Evolutionary conservation across 92 coral and sea anemone species (phyloP).

Genomic region (Porites cylindrica): DNA sequence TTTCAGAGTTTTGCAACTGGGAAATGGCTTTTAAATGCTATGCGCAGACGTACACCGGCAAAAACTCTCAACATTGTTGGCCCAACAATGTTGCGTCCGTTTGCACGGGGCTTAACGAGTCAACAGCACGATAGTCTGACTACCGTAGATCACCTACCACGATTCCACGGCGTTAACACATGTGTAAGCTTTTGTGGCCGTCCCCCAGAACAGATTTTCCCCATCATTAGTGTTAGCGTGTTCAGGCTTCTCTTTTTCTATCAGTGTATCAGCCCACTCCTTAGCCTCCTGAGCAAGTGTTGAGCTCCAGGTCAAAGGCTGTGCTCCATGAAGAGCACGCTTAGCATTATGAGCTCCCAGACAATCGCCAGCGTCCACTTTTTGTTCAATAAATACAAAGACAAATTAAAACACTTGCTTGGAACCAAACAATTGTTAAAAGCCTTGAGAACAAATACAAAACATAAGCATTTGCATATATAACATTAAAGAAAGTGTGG

Average conservation of each 20-base stretch:
- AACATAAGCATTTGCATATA: neutral
- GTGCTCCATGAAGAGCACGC: slow-evolving; percentile 67
- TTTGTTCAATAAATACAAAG: too few species aligned
- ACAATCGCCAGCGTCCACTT: slow-evolving; percentile 52
- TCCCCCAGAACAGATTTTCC: neutral
- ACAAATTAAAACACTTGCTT: neutral
- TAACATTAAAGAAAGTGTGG: neutral
- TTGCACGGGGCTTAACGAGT: too few species aligned
- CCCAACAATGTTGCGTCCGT: too few species aligned
- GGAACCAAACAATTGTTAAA: neutral
- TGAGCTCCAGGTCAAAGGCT: slow-evolving; percentile 49
- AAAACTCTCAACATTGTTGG: too few species aligned
- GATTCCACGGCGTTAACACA: neutral
- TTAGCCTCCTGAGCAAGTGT: slow-evolving; percentile 56
- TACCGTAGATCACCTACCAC: neutral
- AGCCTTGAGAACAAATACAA: neutral
- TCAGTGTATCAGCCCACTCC: slow-evolving; percentile 40
- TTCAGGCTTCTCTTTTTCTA: neutral
- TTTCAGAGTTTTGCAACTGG: too few species aligned
- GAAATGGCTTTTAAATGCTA: too few species aligned
- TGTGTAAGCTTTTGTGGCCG: neutral
- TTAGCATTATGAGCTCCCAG: slow-evolving; percentile 69
- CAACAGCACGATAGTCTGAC: too few species aligned
- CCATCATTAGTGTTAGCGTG: neutral
- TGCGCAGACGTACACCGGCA: too few species aligned